A percentile compares a stretch with the other conserved stretches of the same genome.
phyloP scores from a whole-genome alignment of 2,797 vertebrate species.

The Squalus acanthias region DNA sequence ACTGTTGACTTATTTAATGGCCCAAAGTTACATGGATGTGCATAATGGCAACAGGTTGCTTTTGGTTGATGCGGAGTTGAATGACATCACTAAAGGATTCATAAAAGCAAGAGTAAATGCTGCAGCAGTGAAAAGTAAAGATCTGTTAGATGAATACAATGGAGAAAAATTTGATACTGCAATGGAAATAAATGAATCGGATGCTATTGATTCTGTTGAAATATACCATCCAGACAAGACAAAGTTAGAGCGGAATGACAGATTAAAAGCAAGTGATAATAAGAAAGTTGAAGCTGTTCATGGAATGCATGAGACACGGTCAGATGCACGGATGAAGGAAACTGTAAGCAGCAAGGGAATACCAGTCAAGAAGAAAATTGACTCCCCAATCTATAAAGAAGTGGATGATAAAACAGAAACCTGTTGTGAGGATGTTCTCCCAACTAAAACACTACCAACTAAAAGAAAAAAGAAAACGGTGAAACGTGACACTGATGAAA shows the following conservation, averaged over 20 bases:
- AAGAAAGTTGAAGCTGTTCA: not conserved
- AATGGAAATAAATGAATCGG: not conserved
- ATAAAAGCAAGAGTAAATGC: slow-evolving; percentile 40
- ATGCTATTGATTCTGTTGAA: not conserved
- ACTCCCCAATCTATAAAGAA: not conserved
- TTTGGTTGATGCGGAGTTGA: slow-evolving; percentile 68
- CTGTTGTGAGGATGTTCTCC: not conserved
- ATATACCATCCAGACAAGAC: not conserved
- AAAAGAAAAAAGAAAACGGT: not conserved
- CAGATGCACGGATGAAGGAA: not conserved
- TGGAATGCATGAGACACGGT: not conserved
- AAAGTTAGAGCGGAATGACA: not conserved
- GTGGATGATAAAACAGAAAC: not conserved
- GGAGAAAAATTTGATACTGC: not conserved
- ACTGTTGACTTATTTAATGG: slow-evolving; percentile 73
- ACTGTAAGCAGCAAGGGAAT: not conserved
- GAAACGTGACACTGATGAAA: not conserved
- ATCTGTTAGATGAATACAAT: not conserved
- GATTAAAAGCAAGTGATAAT: not conserved
- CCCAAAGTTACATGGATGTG: slow-evolving; percentile 78
- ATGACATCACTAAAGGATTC: slow-evolving; percentile 42
- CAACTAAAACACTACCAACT: not conserved
- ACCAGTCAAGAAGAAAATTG: not conserved
- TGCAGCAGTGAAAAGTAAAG: not conserved
- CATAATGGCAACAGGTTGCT: slow-evolving; percentile 76